Evolutionary conservation across 2,888 invertebrate species (phyloP), one percentile per base, ranked within the genome.

Genomic region (Tinea semifulvella): DNA sequence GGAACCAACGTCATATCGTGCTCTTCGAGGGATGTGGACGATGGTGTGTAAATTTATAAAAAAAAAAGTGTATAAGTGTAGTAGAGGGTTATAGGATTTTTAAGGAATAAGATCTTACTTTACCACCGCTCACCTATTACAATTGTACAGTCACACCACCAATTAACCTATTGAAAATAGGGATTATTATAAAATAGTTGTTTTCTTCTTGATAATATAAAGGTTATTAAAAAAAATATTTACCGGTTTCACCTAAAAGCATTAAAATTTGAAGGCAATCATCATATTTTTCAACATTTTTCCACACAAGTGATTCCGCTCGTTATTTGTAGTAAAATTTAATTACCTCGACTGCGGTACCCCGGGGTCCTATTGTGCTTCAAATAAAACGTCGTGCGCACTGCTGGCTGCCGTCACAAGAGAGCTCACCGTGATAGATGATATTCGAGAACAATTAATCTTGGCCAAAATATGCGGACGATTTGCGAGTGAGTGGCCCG

Each of bases 361-460:
- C 61, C 66, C 56, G 57, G 61, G 60, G 63, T 53, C 58, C 68
- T 61, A 71, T 73, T 76, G 70, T 75, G 61, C 61, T 60, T 68
- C 60, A 63, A 72, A 76, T 75, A 76, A 76, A 77, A 77, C 68
- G 76, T 73, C 75, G 73, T 67, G 69, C 76, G 70, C 75, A 74
- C 66, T 72, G 74, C 68, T 65, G 66, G 58, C 60, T 72, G 73
- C 68, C 75, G 76, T 75, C 76, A 72, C 65, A 65, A 66, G 69
- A 71, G 72, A 75, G 69, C 74, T 71, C 72, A 67, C 70, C 67
- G 76, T 79, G 77, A 80, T 79, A 79, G 77, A 80, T 80, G 79
- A 79, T 77, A 77, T 79, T 80, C 74, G 65, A 71, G 79, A 75
- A 79, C 76, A 80, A 79, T 80, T 80, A 79, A 80, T 80, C 79